phyloP scores from a whole-genome alignment of 2,888 invertebrate genomes.

The Diarsia dahlii region DNA sequence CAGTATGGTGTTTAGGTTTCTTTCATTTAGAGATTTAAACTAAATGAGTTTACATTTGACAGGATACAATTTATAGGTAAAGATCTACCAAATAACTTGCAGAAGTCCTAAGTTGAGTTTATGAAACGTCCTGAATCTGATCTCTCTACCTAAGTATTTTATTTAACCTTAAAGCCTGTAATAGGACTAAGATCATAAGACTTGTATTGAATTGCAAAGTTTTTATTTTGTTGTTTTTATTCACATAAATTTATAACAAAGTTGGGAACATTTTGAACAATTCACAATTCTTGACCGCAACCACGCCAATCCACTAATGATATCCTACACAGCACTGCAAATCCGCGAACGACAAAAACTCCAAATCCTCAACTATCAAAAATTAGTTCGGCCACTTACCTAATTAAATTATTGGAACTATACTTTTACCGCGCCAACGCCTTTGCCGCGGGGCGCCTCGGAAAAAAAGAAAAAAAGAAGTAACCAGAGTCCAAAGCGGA shows the following conservation, averaged over 20 bases:
- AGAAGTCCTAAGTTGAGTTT: too few relatives aligned
- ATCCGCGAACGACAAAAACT: conserved; percentile 35
- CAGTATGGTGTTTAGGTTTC: background rate
- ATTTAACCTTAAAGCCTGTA: background rate
- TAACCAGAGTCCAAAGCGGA: conserved; percentile 76
- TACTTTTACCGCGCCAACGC: conserved; percentile 75
- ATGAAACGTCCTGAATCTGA: too few relatives aligned
- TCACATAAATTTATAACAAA: background rate
- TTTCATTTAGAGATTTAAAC: background rate
- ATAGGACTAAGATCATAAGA: background rate
- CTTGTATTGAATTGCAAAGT: background rate
- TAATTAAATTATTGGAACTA: conserved; percentile 79
- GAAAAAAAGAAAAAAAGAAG: conserved; percentile 72
- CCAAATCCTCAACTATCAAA: conserved; percentile 44
- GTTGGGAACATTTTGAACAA: background rate
- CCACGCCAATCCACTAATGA: background rate
- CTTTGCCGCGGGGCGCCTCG: conserved; percentile 80
- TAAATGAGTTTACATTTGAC: too few relatives aligned
- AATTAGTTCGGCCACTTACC: conserved; percentile 66
- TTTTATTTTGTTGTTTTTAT: too few relatives aligned
- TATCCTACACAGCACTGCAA: conserved; percentile 3
- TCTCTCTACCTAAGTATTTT: too few relatives aligned
- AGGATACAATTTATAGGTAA: too few relatives aligned
- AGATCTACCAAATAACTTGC: too few relatives aligned
- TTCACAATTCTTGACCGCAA: background rate